Percentiles rank a stretch among this genome's conserved stretches.
Evolutionary conservation across 2,113 vertebrate species (phyloP).

Genomic region (Galeopterus variegatus): DNA sequence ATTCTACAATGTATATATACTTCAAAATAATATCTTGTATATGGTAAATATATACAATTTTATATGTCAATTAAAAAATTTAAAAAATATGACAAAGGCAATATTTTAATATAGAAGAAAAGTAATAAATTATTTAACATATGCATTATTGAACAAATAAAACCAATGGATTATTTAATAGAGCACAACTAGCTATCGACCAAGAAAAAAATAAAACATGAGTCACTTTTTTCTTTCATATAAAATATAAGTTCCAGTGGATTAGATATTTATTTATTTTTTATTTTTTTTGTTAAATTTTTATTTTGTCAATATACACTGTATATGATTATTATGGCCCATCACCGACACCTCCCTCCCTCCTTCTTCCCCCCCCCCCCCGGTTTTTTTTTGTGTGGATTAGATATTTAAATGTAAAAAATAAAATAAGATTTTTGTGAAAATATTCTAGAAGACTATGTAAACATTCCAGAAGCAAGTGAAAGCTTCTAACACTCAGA

Average conservation of each 20-base stretch:
- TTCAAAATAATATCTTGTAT: neutral
- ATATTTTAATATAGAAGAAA: neutral
- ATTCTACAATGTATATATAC: neutral
- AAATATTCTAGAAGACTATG: neutral
- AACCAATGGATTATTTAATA: neutral
- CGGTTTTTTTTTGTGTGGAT: too few relatives aligned
- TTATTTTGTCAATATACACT: too few relatives aligned
- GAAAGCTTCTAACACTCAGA: neutral
- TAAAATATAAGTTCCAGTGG: constrained; percentile 2
- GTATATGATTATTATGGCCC: too few relatives aligned
- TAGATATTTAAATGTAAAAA: constrained; percentile 3
- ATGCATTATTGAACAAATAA: neutral
- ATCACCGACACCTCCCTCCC: too few relatives aligned
- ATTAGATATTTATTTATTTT: constrained; percentile 32
- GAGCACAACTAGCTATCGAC: neutral
- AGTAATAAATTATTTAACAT: neutral
- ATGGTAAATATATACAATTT: neutral
- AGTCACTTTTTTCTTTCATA: neutral
- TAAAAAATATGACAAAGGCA: neutral
- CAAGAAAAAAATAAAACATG: neutral
- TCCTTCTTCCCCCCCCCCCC: too few relatives aligned
- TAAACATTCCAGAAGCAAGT: neutral
- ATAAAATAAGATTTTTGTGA: neutral
- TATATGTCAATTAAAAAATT: neutral
- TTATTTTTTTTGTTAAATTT: too few relatives aligned